phyloP scores from a whole-genome alignment of 2,888 invertebrate species.

The Chrysina gloriosa region DNA sequence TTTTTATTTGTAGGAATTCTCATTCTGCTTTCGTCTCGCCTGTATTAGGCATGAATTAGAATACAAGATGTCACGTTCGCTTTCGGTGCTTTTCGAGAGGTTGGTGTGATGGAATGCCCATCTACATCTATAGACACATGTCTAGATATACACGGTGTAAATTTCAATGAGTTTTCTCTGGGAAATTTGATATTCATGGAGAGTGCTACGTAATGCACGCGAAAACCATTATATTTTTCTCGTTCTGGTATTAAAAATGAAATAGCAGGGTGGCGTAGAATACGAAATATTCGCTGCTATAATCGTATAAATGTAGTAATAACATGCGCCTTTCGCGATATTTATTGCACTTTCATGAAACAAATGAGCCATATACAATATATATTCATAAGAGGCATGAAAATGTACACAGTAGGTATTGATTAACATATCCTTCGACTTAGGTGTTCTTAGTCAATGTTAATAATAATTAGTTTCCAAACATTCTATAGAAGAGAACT shows the following conservation, averaged over 20 bases:
- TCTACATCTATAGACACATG: conserved; percentile 6
- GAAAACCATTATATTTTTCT: background rate
- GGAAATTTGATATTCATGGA: conserved; percentile 2
- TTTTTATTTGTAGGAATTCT: conserved; percentile 9
- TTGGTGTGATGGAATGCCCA: background rate
- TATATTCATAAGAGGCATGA: no score
- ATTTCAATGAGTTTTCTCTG: background rate
- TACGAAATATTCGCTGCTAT: background rate
- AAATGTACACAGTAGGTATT: no score
- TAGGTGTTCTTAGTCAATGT: no score
- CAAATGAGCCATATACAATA: no score
- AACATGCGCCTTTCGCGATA: background rate
- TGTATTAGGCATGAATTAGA: conserved; percentile 10
- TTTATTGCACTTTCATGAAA: no score
- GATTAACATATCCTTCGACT: no score
- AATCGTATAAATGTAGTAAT: background rate
- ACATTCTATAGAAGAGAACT: no score
- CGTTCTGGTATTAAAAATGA: background rate
- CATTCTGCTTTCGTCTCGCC: background rate
- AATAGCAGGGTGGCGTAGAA: background rate
- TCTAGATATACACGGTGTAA: background rate
- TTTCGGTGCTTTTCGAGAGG: background rate
- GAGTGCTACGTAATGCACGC: background rate
- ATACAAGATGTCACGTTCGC: conserved; percentile 11
- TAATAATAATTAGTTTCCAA: no score